A percentile compares a stretch with the other conserved stretches of the same genome.
Evolutionary conservation across 1,140 invertebrate species (phyloP).

Genomic region (Lucilia cuprina): DNA sequence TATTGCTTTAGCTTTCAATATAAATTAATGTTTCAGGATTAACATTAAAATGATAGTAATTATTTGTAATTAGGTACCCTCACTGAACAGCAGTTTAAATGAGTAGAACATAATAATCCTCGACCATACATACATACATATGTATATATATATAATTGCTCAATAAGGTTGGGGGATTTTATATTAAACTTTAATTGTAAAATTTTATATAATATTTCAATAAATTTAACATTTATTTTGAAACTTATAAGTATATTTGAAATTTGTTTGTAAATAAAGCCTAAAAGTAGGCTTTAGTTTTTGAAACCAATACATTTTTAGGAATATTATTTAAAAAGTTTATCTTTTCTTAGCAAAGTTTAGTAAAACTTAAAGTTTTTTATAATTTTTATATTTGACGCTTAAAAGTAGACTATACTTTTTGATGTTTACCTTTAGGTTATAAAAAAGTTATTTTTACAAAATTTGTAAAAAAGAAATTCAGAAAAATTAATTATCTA

Average conservation of each 20-base stretch:
- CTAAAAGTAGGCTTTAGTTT: too few species aligned
- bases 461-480: too few species aligned
- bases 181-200: neutral
- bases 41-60: conserved; percentile 28
- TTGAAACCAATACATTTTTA: too few species aligned
- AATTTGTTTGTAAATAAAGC: neutral
- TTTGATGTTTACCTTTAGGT: too few species aligned
- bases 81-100: neutral
- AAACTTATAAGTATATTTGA: neutral
- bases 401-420: too few species aligned
- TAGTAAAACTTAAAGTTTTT: too few species aligned
- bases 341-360: too few species aligned
- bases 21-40: conserved; percentile 24
- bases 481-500: too few species aligned
- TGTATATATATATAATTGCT: neutral
- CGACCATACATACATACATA: neutral
- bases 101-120: neutral
- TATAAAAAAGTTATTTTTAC: too few species aligned
- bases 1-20: neutral
- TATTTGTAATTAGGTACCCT: conserved; percentile 4
- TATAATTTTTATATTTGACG: too few species aligned
- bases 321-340: too few species aligned
- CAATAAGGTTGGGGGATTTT: neutral
- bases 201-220: neutral
- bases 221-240: neutral